Percentiles rank a stretch among this genome's conserved stretches.
phyloP scores from a whole-genome alignment of 1,140 invertebrate genomes.

The Phortica variegata region DNA sequence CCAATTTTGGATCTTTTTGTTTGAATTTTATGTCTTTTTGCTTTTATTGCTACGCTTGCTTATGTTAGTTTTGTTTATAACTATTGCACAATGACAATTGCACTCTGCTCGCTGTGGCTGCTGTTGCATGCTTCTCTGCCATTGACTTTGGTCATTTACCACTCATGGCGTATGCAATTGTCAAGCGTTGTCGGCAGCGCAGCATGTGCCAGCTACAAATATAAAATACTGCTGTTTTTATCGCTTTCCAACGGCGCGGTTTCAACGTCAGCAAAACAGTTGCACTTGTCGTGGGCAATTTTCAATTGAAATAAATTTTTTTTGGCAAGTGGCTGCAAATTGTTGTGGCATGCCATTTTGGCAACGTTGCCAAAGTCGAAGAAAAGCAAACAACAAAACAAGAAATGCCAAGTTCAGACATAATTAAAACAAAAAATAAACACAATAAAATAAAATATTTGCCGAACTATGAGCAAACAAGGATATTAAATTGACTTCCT shows the following conservation, averaged over 20 bases:
- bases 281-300: slow-evolving; percentile 32
- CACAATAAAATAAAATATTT: too few relatives aligned
- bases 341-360: slow-evolving; percentile 16
- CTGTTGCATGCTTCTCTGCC: slow-evolving; percentile 30
- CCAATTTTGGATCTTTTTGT: too few relatives aligned
- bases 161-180: slow-evolving; percentile 1
- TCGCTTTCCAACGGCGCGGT: slow-evolving; percentile 30
- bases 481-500: too few relatives aligned
- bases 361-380: slow-evolving; percentile 13
- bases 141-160: too few relatives aligned
- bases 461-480: too few relatives aligned
- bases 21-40: too few relatives aligned
- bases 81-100: slow-evolving; percentile 34
- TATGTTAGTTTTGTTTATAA: background rate
- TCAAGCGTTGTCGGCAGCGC: too few relatives aligned
- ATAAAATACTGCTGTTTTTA: slow-evolving; percentile 51
- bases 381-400: too few relatives aligned
- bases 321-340: slow-evolving; percentile 27
- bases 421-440: too few relatives aligned
- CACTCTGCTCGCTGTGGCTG: slow-evolving; percentile 42
- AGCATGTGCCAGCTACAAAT: too few relatives aligned
- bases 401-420: too few relatives aligned
- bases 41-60: too few relatives aligned
- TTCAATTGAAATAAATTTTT: slow-evolving; percentile 41
- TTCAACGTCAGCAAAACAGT: slow-evolving; percentile 3